Conservation (phyloP, 2,888 invertebrate species). For the Hirtodrosophila confusa region DNA sequence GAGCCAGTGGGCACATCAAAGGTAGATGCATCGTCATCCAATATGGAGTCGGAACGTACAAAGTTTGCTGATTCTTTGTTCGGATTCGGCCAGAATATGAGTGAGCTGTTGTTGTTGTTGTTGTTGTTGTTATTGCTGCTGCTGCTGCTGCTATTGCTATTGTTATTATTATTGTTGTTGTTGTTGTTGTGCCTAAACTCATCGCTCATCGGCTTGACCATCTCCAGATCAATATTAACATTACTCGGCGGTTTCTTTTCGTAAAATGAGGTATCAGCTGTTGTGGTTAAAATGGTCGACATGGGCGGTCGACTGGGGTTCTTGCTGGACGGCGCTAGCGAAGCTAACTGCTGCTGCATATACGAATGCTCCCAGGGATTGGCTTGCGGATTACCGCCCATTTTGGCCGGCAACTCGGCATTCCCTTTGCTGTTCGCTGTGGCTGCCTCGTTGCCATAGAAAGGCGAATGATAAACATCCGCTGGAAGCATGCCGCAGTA, state of each 20-base stretch:
- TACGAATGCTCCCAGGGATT: slow-evolving; percentile 62
- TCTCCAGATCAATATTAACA: slow-evolving; percentile 65
- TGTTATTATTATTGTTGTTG: slow-evolving; percentile 27
- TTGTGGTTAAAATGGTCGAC: slow-evolving; percentile 69
- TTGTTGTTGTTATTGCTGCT: slow-evolving; percentile 31
- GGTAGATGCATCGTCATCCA: slow-evolving; percentile 87
- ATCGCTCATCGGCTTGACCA: slow-evolving; percentile 46
- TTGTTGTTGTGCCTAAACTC: slow-evolving; percentile 41
- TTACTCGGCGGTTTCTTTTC: slow-evolving; percentile 79
- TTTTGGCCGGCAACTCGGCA: slow-evolving; percentile 27
- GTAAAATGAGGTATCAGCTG: slow-evolving; percentile 77
- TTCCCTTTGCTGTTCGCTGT: slow-evolving; percentile 31
- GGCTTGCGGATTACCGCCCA: slow-evolving; percentile 1
- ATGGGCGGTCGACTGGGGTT: slow-evolving; percentile 53
- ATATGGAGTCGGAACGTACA: slow-evolving; percentile 86
- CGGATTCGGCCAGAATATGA: slow-evolving; percentile 52
- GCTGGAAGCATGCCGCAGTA: slow-evolving; percentile 52
- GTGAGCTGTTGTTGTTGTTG: slow-evolving; percentile 46
- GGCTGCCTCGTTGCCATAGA: slow-evolving; percentile 39
- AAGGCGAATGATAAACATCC: slow-evolving; percentile 64
- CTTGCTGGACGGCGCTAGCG: slow-evolving; percentile 72
- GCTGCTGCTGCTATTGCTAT: slow-evolving; percentile 25
- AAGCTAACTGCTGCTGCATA: slow-evolving; percentile 38
- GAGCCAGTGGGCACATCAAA: slow-evolving; percentile 86
- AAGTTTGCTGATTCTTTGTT: slow-evolving; percentile 76